A percentile compares a stretch with the other conserved stretches of the same genome.
Evolutionary conservation across 2,113 vertebrate species (phyloP).

Genomic region (Albula goreensis): DNA sequence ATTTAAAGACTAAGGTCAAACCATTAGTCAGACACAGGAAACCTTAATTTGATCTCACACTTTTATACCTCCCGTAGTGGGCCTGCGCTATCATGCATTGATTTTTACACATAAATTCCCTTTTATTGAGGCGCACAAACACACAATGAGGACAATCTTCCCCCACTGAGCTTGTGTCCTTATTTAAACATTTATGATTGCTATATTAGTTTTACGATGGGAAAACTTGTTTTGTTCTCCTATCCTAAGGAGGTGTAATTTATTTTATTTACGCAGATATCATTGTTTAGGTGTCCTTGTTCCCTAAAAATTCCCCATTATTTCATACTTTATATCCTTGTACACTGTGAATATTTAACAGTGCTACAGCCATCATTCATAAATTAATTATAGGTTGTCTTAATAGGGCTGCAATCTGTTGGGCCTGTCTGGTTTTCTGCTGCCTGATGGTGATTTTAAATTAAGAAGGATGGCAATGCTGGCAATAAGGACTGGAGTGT

Average conservation of each 20-base stretch:
- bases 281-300: not conserved
- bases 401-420: not conserved
- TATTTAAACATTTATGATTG: slow-evolving; percentile 24
- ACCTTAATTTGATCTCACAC: not conserved
- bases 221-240: not conserved
- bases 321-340: not conserved
- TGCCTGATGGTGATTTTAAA: not conserved
- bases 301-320: not conserved
- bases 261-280: too few species aligned
- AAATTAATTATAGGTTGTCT: not conserved
- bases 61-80: not conserved
- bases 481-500: not conserved
- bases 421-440: not conserved
- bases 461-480: not conserved
- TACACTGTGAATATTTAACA: not conserved
- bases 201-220: not conserved
- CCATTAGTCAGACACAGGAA: not conserved
- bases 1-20: not conserved
- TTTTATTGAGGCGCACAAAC: not conserved
- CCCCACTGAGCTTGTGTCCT: not conserved
- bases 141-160: not conserved
- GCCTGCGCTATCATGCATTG: slow-evolving; percentile 3
- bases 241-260: not conserved
- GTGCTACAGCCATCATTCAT: not conserved
- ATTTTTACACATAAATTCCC: slow-evolving; percentile 20